Base-by-base conservation (phyloP, 2,888 invertebrate genomes). In the Microdon myrmicae region DNA sequence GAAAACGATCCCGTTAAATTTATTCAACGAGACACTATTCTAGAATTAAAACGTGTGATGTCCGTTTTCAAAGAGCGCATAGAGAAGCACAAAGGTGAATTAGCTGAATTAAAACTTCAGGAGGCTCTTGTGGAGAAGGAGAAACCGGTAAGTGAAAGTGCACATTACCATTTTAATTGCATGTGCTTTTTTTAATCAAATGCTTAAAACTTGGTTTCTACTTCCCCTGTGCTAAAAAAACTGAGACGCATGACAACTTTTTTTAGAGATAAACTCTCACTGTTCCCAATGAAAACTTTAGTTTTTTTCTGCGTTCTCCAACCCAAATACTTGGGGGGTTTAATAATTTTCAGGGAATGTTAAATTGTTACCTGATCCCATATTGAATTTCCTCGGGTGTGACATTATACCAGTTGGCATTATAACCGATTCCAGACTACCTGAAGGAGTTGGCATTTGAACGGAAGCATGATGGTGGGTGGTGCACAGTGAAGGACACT, bases 51-150 rank as follows among this genome's bases (percentile, higher is more conserved):
- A 71, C 84, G 96, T 19, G 91, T 95, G 0, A 90, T 94, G 75
- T 96, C 96, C 0, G 93, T 96, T 2, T 97, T 96, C 81, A 89
- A 94, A 49, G 94, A 95, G 74, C 85, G 94, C 5, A 84, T 93
- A 0, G 93, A 93, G 73, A 94, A 93, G 69, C 93, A 93, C 72
- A 94, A 93, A 72, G 93, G 94, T 72, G 94, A 92, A 76, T 83
- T 92, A 32, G 92, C 90, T 1, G 92, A 90, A 76, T 81, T 92
- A 37, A 94, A 92, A 76, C 87, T 90, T 67, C 86, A 90, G 71
- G 93, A 90, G 70, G 90, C 91, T 67, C 82, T 92, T 0, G 84
- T 90, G 32, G 93, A 94, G 72, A 94, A 93, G 73, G 90, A 92
- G 64, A 87, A 90, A 77, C 92, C 93, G 41, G 92, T 93, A 77